Base-by-base conservation (phyloP, 2,113 vertebrate species). In the Agelaius phoeniceus region DNA sequence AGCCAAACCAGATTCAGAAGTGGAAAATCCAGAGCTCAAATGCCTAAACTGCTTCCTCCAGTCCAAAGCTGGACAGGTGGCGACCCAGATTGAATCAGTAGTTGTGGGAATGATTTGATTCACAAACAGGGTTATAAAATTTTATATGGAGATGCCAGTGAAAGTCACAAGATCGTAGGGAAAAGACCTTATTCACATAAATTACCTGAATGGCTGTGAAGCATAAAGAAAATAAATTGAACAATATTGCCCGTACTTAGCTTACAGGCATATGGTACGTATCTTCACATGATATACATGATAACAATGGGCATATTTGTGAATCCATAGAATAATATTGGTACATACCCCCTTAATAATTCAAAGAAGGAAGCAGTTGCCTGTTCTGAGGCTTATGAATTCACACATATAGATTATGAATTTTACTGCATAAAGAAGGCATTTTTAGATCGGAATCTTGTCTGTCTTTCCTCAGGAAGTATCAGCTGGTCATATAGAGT, bases 71-170 rank as follows among this genome's bases (percentile, higher is more conserved):
- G 96, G 98, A 98, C 98, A 98, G 98, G 97, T 98, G 98, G 98
- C 10, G 21, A 97, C 95, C 97, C 97, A 98, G 97, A 98, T 97
- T 98, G 97, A 98, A 97, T 97, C 98, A 90, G 96, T 97, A 97
- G 97, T 96, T 97, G 96, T 96, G 97, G 96, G 97, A 98, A 97
- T 97, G 93, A 97, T 98, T 97, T 97, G 96, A 98, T 98, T 98
- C 97, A 97, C 98, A 98, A 98, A 98, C 96, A 98, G 95, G 97
- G 97, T 97, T 97, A 98, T 98, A 98, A 98, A 98, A 98, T 98
- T 98, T 98, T 98, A 98, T 98, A 97, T 92, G 95, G 96, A 97
- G 93, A 97, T 96, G 91, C 96, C 95, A 93, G 87, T 85, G 95
- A 96, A 98, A 98, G 97, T 97, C 98, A 97, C 94, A 98, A 97